A percentile compares a stretch with the other conserved stretches of the same genome.
These are phyloP conservation scores for Coenobita brevimanus DNA, from an alignment of 1,140 invertebrate genomes.

Conservation along the genomic window DNA sequence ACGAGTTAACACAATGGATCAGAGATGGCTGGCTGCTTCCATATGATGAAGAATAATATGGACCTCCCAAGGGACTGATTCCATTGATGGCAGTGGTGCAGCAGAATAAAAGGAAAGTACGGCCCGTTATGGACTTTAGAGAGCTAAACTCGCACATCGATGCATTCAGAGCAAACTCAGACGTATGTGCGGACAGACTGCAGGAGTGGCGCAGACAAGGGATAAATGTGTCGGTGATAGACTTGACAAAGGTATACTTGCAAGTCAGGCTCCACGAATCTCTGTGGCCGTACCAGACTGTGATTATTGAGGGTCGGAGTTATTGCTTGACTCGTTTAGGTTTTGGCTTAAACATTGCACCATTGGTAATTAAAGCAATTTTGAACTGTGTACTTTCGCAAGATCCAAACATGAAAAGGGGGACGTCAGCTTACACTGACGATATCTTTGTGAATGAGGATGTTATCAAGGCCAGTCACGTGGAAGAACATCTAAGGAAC, in stretches of 20 bases:
- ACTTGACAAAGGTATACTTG: constrained; percentile 22
- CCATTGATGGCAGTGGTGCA: constrained; percentile 39
- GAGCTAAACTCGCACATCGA: constrained; percentile 19
- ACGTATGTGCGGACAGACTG: constrained; percentile 30
- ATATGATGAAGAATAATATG: background rate
- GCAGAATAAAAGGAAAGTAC: constrained; percentile 29
- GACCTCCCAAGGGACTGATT: constrained; percentile 15
- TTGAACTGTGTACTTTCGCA: constrained; percentile 23
- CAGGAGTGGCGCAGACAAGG: constrained; percentile 5
- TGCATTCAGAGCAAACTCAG: background rate
- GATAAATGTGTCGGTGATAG: constrained; percentile 15
- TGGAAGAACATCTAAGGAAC: background rate
- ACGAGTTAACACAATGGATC: constrained; percentile 3
- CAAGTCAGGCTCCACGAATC: constrained; percentile 15
- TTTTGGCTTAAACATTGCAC: constrained; percentile 21
- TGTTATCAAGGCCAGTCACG: background rate
- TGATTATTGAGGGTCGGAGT: background rate
- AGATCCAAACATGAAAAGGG: background rate
- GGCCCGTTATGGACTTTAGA: constrained; percentile 5
- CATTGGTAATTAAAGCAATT: constrained; percentile 13
- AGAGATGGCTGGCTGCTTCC: constrained; percentile 38
- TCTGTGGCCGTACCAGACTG: constrained; percentile 42
- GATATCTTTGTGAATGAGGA: constrained; percentile 25
- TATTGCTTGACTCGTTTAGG: constrained; percentile 30
- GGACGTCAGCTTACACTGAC: background rate